phyloP scores from a whole-genome alignment of 2,888 invertebrate species.

The Galerucella calmariensis region DNA sequence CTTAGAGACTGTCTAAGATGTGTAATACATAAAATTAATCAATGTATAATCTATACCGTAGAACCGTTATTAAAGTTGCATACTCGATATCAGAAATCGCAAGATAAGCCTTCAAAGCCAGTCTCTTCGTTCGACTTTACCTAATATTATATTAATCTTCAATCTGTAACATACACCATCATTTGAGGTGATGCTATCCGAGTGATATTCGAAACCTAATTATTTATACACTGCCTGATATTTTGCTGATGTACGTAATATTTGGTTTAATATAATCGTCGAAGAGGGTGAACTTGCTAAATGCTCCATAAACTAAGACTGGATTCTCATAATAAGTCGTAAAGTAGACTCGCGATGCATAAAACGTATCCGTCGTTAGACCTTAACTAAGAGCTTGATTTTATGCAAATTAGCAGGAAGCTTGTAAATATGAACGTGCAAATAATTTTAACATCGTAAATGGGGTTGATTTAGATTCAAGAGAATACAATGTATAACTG shows the following conservation, averaged over 20 bases:
- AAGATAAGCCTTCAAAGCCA: not conserved
- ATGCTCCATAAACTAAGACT: conserved; percentile 36
- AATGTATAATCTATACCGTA: not conserved
- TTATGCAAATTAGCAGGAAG: conserved; percentile 39
- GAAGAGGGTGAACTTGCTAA: conserved; percentile 31
- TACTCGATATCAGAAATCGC: not conserved
- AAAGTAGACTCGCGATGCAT: conserved; percentile 39
- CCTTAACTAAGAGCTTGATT: conserved; percentile 33
- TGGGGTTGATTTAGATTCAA: conserved; percentile 24
- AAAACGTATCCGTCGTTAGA: conserved; percentile 31
- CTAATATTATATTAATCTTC: conserved; percentile 2
- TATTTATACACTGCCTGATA: conserved; percentile 29
- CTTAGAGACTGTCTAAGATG: not conserved
- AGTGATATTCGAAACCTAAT: conserved; percentile 27
- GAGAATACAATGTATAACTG: conserved; percentile 13
- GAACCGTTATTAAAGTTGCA: not conserved
- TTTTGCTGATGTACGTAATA: conserved; percentile 25
- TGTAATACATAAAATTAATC: not conserved
- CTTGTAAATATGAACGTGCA: conserved; percentile 36
- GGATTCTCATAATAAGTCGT: conserved; percentile 39
- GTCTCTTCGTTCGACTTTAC: not conserved
- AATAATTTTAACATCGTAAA: conserved; percentile 31
- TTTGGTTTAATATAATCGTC: conserved; percentile 25
- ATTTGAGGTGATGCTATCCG: conserved; percentile 8
- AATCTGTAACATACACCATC: conserved; percentile 1